These are phyloP conservation scores for Electrophaes corylata DNA, from an alignment of 2,888 invertebrate genomes.

Conservation along the genomic window DNA sequence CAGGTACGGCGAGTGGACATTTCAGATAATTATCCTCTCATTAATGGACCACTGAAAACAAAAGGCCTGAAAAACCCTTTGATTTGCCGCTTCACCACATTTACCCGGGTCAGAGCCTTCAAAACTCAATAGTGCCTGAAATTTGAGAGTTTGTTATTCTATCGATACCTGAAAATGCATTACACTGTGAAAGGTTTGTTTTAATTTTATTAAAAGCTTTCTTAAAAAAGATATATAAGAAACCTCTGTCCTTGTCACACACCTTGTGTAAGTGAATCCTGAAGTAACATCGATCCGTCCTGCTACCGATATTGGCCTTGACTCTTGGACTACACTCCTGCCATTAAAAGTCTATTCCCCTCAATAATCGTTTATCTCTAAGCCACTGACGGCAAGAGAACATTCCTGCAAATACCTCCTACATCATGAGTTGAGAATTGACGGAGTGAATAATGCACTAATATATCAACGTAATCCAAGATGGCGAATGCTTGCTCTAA, in stretches of 20 bases:
- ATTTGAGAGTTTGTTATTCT: conserved; percentile 57
- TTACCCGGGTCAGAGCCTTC: conserved; percentile 71
- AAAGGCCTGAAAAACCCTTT: conserved; percentile 75
- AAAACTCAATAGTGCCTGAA: conserved; percentile 73
- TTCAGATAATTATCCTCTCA: conserved; percentile 66
- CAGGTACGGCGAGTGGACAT: conserved; percentile 48
- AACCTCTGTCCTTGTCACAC: conserved; percentile 4
- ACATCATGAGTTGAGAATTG: conserved; percentile 26
- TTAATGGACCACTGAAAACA: conserved; percentile 64
- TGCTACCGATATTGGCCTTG: conserved; percentile 12
- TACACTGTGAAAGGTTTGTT: conserved; percentile 27
- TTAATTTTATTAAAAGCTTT: conserved; percentile 24
- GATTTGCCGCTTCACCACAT: conserved; percentile 79
- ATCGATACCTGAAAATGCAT: conserved; percentile 46
- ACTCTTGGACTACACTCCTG: not conserved
- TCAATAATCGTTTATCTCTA: conserved; percentile 15
- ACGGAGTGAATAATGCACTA: conserved; percentile 27
- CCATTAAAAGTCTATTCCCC: conserved; percentile 1
- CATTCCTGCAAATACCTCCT: conserved; percentile 28
- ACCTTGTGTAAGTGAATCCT: conserved; percentile 10
- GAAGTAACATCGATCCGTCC: conserved; percentile 18
- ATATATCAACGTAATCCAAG: conserved; percentile 48
- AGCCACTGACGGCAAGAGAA: conserved; percentile 19
- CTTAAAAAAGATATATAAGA: conserved; percentile 32
- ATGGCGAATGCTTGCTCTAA: conserved; percentile 46